Evolutionary conservation across 37 sponge, comb jelly and placozoan species (phyloP).

Genomic region (Bolinopsis microptera): DNA sequence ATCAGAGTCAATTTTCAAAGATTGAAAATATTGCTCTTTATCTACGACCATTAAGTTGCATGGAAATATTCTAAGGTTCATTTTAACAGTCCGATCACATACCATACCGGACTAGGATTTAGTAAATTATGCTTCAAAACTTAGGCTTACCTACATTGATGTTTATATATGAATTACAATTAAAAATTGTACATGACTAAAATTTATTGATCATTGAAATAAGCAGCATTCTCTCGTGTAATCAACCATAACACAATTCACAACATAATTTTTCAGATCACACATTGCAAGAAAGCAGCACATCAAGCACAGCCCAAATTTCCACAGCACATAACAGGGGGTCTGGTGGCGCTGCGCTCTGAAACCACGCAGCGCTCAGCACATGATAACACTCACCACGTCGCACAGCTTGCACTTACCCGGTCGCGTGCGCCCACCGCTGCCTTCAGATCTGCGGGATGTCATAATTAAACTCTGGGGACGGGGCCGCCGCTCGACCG

Average conservation of each 20-base stretch:
- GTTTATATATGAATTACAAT: no score
- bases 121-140: no score
- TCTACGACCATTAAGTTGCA: no score
- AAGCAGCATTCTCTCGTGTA: no score
- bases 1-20: no score
- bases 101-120: no score
- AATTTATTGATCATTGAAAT: no score
- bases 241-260: background rate
- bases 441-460: background rate
- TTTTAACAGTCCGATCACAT: no score
- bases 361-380: background rate
- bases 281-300: background rate
- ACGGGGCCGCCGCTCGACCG: conserved; percentile 18
- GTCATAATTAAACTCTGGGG: conserved; percentile 57
- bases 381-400: background rate
- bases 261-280: background rate
- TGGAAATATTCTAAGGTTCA: no score
- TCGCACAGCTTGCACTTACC: conserved; percentile 11
- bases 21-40: no score
- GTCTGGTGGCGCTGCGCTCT: background rate
- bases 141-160: no score
- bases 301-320: background rate
- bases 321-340: background rate
- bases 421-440: conserved; percentile 8
- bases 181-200: no score